Base-by-base conservation (phyloP, 1,140 invertebrate species). In the Wasmannia auropunctata region DNA sequence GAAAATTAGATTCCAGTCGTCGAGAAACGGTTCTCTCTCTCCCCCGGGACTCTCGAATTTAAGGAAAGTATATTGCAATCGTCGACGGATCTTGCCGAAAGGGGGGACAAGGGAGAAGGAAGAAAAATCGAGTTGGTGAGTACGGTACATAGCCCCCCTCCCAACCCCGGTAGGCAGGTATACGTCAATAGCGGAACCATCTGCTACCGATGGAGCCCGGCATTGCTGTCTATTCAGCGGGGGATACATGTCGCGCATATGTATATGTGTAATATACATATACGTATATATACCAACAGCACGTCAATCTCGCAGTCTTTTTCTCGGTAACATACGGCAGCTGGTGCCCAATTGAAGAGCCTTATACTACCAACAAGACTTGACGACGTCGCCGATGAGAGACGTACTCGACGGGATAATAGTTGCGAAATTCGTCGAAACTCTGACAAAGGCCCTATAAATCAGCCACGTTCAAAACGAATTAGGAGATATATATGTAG, bases 271-370 rank as follows among this genome's bases (percentile, higher is more conserved):
- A 84, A 81, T 72, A 56, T 79, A 46, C 37, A 7, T 19, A 54
- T 51, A 60, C 14, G 25, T 86, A 56, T 60, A 87, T 65, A 85
- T 86, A 85, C n/a, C n/a, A n/a, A n/a, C 60, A 86, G 7, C 37
- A 51, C 34, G 86, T 77, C 81, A 75, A 54, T 81, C 79, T 81
- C 65, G 49, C 70, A 77, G 63, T 87, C 67, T 88, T 62, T 85
- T 87, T 74, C 79, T 88, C 63, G 85, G 83, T 65, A 89, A 74
- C 88, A 85, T 90, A 77, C 75, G 69, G 72, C 91, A 92, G 90
- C 91, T 92, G n/a, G 91, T 81, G 80, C n/a, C 85, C 89, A 92
- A 91, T 91, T 81, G 88, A 77, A 69, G 88, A 34, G 28, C 54
- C 31, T 31, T 62, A 74, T 67, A 65, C 11, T 16, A 54, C 43